Base-by-base conservation (phyloP, 2,888 invertebrate species). In the Bombylius discolor region DNA sequence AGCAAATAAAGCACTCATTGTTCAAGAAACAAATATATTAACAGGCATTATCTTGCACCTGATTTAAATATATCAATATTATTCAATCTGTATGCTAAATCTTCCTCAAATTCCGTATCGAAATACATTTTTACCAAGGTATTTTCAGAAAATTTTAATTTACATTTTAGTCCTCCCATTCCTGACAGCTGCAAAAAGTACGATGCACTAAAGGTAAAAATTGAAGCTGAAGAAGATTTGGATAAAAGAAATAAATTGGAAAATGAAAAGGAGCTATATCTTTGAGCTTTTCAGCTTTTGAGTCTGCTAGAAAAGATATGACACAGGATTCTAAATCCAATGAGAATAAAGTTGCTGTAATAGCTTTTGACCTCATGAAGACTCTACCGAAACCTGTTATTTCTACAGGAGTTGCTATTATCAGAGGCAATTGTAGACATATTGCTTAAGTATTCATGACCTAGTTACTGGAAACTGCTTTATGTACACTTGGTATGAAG, bases 121-220 rank as follows among this genome's bases (percentile, higher is more conserved):
- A 55, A 55, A 49, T 58, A 47, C 33, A 47, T 52, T 49, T 56
- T 59, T 51, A 52, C 49, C 45, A 58, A 58, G 50, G 57, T 60
- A 53, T 60, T 60, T 58, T 56, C 58, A 56, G 54, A 58, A 58
- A 58, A 58, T 54, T 60, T 58, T 56, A 60, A 60, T 49, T 55
- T 60, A n/a, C 58, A 60, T 58, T 60, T 55, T 60, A 51, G 58
- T 52, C 46, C 49, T 55, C 60, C 58, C 49, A 56, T 60, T 57
- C 53, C 47, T 50, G 56, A 56, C 13, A 60, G 57, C 55, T 57
- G 53, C 55, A 60, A 55, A 56, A 59, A 54, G 52, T 59, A 55
- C 53, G 56, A 56, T 50, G 44, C 53, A 39, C 45, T 56, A 42
- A 52, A 56, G 49, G 54, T 53, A 52, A 56, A 55, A 57, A 53